Conservation (phyloP, 2,888 invertebrate species). For the Ctena decussata region DNA sequence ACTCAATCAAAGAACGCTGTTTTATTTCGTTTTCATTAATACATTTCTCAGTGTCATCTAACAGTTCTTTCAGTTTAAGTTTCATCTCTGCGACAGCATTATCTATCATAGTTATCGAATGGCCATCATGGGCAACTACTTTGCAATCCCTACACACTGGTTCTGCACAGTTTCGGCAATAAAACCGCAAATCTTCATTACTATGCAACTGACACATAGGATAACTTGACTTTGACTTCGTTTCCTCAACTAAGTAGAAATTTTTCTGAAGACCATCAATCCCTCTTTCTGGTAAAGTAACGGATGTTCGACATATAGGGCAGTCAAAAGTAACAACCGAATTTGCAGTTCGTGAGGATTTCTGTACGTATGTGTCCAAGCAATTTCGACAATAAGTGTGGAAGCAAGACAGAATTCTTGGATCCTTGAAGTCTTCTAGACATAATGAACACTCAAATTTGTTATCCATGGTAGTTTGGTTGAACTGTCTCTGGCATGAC, state of each 20-base stretch:
- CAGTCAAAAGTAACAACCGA: background rate
- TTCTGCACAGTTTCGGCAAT: background rate
- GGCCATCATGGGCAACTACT: background rate
- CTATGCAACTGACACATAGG: background rate
- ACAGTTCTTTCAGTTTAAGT: background rate
- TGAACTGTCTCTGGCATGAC: no score
- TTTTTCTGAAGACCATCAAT: background rate
- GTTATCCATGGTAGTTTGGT: background rate
- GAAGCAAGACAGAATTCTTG: background rate
- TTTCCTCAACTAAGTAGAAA: background rate
- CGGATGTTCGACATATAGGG: background rate
- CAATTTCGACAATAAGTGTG: background rate
- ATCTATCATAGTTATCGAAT: background rate
- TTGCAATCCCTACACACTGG: background rate
- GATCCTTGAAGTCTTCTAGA: background rate
- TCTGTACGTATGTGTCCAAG: background rate
- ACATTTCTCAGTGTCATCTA: background rate
- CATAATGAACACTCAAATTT: background rate
- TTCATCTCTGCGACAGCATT: background rate
- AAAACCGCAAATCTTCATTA: background rate
- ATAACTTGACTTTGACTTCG: background rate
- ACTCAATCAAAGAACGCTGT: background rate
- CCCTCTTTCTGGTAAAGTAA: background rate
- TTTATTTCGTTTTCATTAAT: slow-evolving; percentile 1
- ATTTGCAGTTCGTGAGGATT: background rate